Percentiles rank a stretch among this genome's conserved stretches.
Conservation (phyloP, 2,113 vertebrate species). For the Thymallus thymallus region DNA sequence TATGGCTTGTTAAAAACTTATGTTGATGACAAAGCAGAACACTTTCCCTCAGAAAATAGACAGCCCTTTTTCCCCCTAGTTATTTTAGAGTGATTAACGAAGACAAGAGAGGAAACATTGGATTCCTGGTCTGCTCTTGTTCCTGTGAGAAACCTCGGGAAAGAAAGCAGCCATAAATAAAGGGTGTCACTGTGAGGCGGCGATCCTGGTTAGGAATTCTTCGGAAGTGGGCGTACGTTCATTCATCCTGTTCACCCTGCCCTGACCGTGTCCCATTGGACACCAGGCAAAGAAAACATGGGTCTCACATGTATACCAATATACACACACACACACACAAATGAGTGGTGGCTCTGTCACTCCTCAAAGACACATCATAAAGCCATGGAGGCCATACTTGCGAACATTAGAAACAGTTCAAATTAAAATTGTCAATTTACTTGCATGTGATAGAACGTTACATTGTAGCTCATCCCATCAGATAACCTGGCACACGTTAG, state of each 20-base stretch:
- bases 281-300: constrained; percentile 56
- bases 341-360: no score
- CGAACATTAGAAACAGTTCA: no score
- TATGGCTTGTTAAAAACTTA: background rate
- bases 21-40: background rate
- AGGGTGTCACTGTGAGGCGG: constrained; percentile 13
- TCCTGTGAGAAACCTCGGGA: constrained; percentile 52
- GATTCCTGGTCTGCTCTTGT: background rate
- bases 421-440: no score
- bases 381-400: no score
- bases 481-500: no score
- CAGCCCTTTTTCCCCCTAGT: background rate
- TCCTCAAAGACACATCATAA: no score
- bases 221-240: background rate
- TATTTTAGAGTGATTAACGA: no score
- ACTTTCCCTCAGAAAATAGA: background rate
- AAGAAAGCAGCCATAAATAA: constrained; percentile 76
- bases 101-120: background rate
- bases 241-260: background rate
- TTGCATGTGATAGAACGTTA: no score
- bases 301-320: constrained; percentile 7
- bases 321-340: no score
- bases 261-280: constrained; percentile 40
- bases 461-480: no score
- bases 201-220: constrained; percentile 39